Conservation (phyloP, 2,888 invertebrate species). For the Salticus scenicus region DNA sequence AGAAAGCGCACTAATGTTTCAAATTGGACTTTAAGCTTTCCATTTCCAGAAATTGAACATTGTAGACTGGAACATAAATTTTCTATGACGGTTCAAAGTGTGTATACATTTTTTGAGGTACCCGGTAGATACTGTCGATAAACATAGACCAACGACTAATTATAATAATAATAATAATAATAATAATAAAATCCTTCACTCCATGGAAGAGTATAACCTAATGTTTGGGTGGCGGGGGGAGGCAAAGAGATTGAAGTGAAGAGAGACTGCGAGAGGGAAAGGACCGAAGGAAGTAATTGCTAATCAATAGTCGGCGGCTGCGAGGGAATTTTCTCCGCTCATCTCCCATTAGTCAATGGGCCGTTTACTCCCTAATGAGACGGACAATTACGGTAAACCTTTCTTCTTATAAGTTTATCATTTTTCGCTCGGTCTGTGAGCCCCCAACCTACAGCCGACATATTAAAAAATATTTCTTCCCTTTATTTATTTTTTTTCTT, state of each 20-base stretch:
- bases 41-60: no score
- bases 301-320: slow-evolving; percentile 70
- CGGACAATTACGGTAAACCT: slow-evolving; percentile 70
- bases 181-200: slow-evolving; percentile 6
- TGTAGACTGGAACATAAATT: no score
- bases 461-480: slow-evolving; percentile 65
- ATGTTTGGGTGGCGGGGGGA: slow-evolving; percentile 42
- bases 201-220: slow-evolving; percentile 43
- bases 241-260: slow-evolving; percentile 29
- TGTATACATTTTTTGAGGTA: no score
- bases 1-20: no score
- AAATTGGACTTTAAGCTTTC: no score
- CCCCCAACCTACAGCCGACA: slow-evolving; percentile 67
- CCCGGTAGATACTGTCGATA: slow-evolving; percentile 34
- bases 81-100: no score
- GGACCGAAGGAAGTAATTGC: slow-evolving; percentile 66
- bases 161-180: no score
- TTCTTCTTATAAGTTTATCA: slow-evolving; percentile 70
- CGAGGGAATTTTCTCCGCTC: slow-evolving; percentile 52
- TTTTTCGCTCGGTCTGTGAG: slow-evolving; percentile 69
- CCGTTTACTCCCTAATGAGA: slow-evolving; percentile 70
- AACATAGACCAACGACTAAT: slow-evolving; percentile 23
- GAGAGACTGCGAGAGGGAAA: slow-evolving; percentile 13
- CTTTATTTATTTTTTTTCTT: slow-evolving; percentile 28
- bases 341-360: slow-evolving; percentile 70